Evolutionary conservation across 2,888 invertebrate species (phyloP).

Genomic region (Eueremaeus valkanovi): DNA sequence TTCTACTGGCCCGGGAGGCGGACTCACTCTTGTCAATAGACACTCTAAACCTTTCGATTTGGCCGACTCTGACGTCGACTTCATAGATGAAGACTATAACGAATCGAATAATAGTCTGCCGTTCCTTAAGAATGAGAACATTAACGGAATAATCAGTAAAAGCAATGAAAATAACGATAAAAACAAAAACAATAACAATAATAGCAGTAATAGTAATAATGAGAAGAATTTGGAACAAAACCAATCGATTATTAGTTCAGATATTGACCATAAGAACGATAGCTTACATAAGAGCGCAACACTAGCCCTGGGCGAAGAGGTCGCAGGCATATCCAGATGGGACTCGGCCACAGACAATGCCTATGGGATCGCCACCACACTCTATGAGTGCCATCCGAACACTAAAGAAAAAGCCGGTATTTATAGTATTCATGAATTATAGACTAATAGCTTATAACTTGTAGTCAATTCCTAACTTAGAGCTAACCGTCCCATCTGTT

Average conservation of each 20-base stretch:
- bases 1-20: constrained; percentile 75
- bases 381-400: constrained; percentile 77
- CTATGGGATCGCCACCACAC: constrained; percentile 68
- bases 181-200: constrained; percentile 12
- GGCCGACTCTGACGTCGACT: constrained; percentile 67
- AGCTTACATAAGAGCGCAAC: constrained; percentile 20
- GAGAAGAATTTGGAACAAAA: constrained; percentile 23
- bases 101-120: constrained; percentile 33
- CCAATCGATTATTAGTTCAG: constrained; percentile 3
- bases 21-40: constrained; percentile 68
- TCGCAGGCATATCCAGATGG: constrained; percentile 61
- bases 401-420: constrained; percentile 60
- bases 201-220: background rate
- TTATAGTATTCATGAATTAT: background rate
- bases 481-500: too few relatives aligned
- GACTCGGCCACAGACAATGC: constrained; percentile 59
- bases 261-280: too few relatives aligned
- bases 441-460: too few relatives aligned
- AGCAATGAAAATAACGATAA: constrained; percentile 30
- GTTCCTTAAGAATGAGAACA: constrained; percentile 9
- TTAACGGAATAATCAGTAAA: constrained; percentile 23
- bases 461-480: too few relatives aligned
- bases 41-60: constrained; percentile 60
- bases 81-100: constrained; percentile 60
- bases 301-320: constrained; percentile 45